Evolutionary conservation across 2,113 vertebrate species (phyloP), one percentile per base, ranked within the genome.

Genomic region (Coptodon rendalli): DNA sequence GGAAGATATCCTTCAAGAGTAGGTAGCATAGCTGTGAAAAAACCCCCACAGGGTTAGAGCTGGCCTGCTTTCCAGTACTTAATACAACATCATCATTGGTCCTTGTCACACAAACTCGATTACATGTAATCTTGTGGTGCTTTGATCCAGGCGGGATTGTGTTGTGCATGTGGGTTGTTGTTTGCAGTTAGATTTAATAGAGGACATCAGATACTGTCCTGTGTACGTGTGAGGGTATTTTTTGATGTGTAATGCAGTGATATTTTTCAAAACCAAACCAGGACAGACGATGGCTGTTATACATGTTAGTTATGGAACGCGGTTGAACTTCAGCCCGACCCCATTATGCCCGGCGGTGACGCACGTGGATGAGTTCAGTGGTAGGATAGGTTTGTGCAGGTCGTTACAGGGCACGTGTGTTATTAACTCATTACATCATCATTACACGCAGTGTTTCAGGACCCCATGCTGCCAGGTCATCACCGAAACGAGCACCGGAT

Each of bases 41-140:
- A 88, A 89, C 80, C 87, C 87, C 90, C 87, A 86, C 84, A 87
- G 91, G 89, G 91, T 29, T 22, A 50, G 45, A 34, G 83, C 24
- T 61, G 38, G 87, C 84, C 71, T 63, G 78, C 59, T 91, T 82
- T 56, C 78, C 86, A 91, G 66, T 94, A 92, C 82, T 93, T 93
- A 90, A 92, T 81, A 90, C 86, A 61, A 80, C 87, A 94, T 93
- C 89, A 92, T 93, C 89, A 93, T 94, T 90, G 93, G 78, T 90
- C 90, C 84, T 87, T 91, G 93, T 93, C 93, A 84, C 80, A 61
- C 80, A 91, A 93, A 95, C 84, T 93, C 43, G 6, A 91, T 94
- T 92, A 93, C 87, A 45, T 12, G 9, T 76, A 68, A 90, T 92
- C 83, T 85, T 61, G 43, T 81, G 80, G 79, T 36, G 34, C 86